Percentiles rank a stretch among this genome's conserved stretches.
Evolutionary conservation across 2,888 invertebrate species (phyloP).

Genomic region (Agrilus biguttatus): DNA sequence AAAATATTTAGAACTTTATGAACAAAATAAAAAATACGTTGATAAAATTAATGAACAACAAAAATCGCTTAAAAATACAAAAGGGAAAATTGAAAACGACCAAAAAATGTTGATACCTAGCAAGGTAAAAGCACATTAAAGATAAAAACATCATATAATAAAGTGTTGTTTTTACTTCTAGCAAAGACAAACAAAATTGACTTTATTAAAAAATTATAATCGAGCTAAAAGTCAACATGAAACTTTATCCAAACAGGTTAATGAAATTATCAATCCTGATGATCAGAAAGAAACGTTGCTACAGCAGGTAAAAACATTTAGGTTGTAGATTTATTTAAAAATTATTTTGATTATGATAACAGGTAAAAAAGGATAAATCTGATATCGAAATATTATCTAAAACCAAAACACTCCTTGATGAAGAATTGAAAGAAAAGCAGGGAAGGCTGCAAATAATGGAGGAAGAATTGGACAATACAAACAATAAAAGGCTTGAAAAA

Average conservation of each 20-base stretch:
- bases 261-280: conserved; percentile 16
- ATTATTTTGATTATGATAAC: background rate
- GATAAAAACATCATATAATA: background rate
- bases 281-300: conserved; percentile 17
- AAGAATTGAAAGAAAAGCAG: conserved; percentile 12
- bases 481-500: conserved; percentile 15
- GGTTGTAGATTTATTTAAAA: too few relatives aligned
- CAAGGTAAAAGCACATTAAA: conserved; percentile 6
- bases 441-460: conserved; percentile 13
- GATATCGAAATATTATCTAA: conserved; percentile 17
- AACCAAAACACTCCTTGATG: conserved; percentile 12
- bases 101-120: conserved; percentile 13
- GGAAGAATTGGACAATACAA: conserved; percentile 16
- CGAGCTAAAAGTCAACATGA: conserved; percentile 12
- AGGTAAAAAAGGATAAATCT: conserved; percentile 17
- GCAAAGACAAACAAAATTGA: conserved; percentile 14
- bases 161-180: conserved; percentile 5
- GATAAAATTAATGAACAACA: conserved; percentile 13
- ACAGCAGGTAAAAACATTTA: conserved; percentile 12
- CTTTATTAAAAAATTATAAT: conserved; percentile 12
- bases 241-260: conserved; percentile 13
- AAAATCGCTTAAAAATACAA: conserved; percentile 13
- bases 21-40: conserved; percentile 12
- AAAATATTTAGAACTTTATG: conserved; percentile 14
- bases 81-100: conserved; percentile 13